Evolutionary conservation across 2,888 invertebrate species (phyloP).

Genomic region (Hecatera dysodea): DNA sequence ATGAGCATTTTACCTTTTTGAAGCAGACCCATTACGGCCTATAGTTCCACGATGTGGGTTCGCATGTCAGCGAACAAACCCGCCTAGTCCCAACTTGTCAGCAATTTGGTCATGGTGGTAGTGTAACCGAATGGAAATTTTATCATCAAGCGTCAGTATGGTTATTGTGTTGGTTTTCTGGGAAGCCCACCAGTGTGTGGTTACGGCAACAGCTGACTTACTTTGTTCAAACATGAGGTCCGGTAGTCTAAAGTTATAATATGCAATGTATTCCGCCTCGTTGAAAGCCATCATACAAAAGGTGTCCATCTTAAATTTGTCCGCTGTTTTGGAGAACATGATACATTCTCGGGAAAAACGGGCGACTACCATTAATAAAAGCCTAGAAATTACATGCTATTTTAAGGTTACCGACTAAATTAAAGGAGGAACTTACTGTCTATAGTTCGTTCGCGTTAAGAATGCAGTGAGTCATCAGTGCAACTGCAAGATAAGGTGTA

Average conservation of each 20-base stretch:
- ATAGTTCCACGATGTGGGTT: neutral
- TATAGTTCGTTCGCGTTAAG: too few species aligned
- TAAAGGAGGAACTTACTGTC: neutral
- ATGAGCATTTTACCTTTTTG: too few species aligned
- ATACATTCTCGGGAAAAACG: slow-evolving; percentile 69
- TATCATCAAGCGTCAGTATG: too few species aligned
- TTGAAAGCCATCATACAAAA: slow-evolving; percentile 68
- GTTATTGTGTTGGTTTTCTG: neutral
- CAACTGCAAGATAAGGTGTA: too few species aligned
- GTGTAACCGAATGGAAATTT: too few species aligned
- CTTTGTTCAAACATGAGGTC: slow-evolving; percentile 79
- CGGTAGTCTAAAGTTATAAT: slow-evolving; percentile 59
- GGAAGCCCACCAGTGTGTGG: neutral
- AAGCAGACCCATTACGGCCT: neutral
- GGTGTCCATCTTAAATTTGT: slow-evolving; percentile 58
- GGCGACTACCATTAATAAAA: slow-evolving; percentile 66
- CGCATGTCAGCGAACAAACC: neutral
- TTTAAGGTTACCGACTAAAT: neutral
- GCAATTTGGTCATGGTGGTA: too few species aligned
- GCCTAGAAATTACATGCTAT: slow-evolving; percentile 52
- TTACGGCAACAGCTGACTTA: slow-evolving; percentile 63
- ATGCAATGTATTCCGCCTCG: slow-evolving; percentile 73
- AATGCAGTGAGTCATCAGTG: too few species aligned
- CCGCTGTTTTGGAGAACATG: slow-evolving; percentile 66
- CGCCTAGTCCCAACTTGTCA: too few species aligned